Conservation (phyloP, 2,888 invertebrate species). For the Phanerotoma sp. region DNA sequence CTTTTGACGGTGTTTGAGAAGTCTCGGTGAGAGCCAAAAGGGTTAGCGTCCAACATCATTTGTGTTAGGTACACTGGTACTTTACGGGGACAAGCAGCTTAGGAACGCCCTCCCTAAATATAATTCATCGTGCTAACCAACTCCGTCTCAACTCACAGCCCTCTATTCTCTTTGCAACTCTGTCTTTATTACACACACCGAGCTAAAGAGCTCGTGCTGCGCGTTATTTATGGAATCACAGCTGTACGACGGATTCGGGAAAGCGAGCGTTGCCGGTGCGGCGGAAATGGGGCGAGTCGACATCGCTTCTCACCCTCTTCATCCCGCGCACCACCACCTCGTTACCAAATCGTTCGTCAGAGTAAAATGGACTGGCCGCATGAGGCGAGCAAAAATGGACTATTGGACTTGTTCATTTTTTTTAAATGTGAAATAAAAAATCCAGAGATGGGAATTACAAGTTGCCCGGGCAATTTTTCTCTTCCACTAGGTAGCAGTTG, state of each 20-base stretch:
- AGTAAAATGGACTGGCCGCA: slow-evolving; percentile 11
- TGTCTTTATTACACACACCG: slow-evolving; percentile 25
- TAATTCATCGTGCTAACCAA: slow-evolving; percentile 37
- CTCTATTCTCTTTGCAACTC: slow-evolving; percentile 4
- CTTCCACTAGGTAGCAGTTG: background rate
- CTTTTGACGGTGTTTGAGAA: slow-evolving; percentile 3
- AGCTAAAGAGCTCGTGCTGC: slow-evolving; percentile 28
- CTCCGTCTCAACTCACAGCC: background rate
- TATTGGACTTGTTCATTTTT: slow-evolving; percentile 4
- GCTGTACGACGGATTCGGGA: slow-evolving; percentile 34
- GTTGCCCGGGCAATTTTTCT: slow-evolving; percentile 4
- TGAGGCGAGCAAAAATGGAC: slow-evolving; percentile 10
- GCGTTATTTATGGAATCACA: slow-evolving; percentile 51
- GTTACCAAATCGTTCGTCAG: slow-evolving; percentile 1
- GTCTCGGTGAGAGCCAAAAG: slow-evolving; percentile 3
- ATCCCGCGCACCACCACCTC: background rate
- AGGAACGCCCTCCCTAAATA: slow-evolving; percentile 37
- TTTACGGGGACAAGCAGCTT: slow-evolving; percentile 44
- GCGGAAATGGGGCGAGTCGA: slow-evolving; percentile 23
- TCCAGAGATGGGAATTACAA: slow-evolving; percentile 5
- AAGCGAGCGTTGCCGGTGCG: slow-evolving; percentile 14
- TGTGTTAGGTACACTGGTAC: slow-evolving; percentile 25
- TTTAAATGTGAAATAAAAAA: background rate
- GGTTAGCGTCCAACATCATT: slow-evolving; percentile 15
- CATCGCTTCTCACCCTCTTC: slow-evolving; percentile 20